These are phyloP conservation scores for Eubucco bourcierii DNA, from an alignment of 2,113 vertebrate genomes.

Conservation along the genomic window DNA sequence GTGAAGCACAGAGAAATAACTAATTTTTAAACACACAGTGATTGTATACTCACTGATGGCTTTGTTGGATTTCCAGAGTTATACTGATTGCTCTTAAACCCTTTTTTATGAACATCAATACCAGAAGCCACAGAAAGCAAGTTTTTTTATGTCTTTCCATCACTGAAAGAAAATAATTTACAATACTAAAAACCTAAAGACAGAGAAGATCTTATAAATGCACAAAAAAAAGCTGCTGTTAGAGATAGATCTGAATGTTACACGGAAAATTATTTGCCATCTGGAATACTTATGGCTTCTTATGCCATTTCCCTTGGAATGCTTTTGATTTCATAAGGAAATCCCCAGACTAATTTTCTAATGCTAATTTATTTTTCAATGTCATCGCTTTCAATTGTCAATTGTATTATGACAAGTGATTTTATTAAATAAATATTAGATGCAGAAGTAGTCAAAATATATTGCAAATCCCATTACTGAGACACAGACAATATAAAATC, in stretches of 20 bases:
- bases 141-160: background rate
- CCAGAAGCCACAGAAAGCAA: background rate
- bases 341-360: slow-evolving; percentile 49
- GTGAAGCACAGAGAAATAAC: background rate
- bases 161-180: background rate
- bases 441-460: slow-evolving; percentile 23
- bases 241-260: background rate
- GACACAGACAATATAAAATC: background rate
- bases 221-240: background rate
- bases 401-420: slow-evolving; percentile 48
- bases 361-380: slow-evolving; percentile 30
- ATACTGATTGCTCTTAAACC: background rate
- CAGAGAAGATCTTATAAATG: background rate
- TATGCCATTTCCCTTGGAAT: slow-evolving; percentile 39
- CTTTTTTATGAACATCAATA: background rate
- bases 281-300: slow-evolving; percentile 10
- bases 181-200: background rate
- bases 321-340: slow-evolving; percentile 16
- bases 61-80: background rate
- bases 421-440: slow-evolving; percentile 57
- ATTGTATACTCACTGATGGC: background rate
- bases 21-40: background rate
- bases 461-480: slow-evolving; percentile 43
- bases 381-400: slow-evolving; percentile 51
- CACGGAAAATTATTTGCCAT: slow-evolving; percentile 15